phyloP scores from a whole-genome alignment of 2,113 vertebrate species.

The Mus pahari region DNA sequence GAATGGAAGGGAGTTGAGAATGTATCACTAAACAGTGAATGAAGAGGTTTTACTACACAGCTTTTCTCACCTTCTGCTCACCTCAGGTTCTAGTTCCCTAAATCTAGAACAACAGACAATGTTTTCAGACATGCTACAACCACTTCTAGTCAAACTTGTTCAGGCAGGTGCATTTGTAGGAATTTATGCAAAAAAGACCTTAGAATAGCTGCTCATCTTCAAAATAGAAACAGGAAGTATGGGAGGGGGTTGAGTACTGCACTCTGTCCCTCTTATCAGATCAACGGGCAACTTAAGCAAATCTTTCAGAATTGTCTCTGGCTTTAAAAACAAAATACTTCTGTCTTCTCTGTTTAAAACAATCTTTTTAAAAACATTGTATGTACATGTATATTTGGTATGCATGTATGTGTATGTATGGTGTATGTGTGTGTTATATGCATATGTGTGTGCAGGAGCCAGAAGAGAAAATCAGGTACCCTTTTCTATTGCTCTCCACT shows the following conservation, averaged over 20 bases:
- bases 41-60: not conserved
- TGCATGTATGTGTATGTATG: not conserved
- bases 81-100: not conserved
- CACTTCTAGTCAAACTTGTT: not conserved
- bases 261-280: slow-evolving; percentile 20
- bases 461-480: not conserved
- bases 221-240: slow-evolving; percentile 75
- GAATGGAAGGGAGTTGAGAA: not conserved
- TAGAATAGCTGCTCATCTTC: slow-evolving; percentile 14
- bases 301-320: slow-evolving; percentile 50
- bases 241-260: not conserved
- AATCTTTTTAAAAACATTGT: not conserved
- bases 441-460: not conserved
- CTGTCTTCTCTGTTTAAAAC: not conserved
- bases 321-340: slow-evolving; percentile 30
- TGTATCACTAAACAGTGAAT: not conserved
- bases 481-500: not conserved
- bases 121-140: not conserved
- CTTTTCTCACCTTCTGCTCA: not conserved
- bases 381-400: not conserved
- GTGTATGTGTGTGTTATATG: not conserved
- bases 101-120: not conserved
- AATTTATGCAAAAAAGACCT: slow-evolving; percentile 24
- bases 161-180: not conserved
- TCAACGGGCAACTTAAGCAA: slow-evolving; percentile 13